Base-by-base conservation (phyloP, 2,797 vertebrate genomes). In the Botia kubotai region DNA sequence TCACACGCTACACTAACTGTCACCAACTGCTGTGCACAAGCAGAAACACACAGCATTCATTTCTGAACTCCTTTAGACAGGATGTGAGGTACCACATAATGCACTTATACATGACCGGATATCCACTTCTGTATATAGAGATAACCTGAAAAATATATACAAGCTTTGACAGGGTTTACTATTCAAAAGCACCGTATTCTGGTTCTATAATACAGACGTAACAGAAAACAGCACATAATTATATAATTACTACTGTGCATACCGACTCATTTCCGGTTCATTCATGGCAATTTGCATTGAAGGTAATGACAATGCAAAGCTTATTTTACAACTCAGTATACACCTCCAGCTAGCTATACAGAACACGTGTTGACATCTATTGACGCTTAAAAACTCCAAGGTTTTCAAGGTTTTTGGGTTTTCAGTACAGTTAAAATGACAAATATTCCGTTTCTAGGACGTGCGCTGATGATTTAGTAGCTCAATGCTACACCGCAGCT, bases 61-160 rank as follows among this genome's bases (percentile, higher is more conserved):
- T 75, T 73, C 79, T 80, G 57, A 68, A 67, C 79, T 75, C 33
- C 39, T 23, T 58, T 36, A 58, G 36, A 52, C 63, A 80, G 79
- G 71, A 68, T 80, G 79, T 69, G 23, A 58, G 4, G 17, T 66
- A 43, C 17, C 63, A 39, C 63, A 66, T 66, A 3, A 11, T 26
- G 13, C 36, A 23, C 19, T 63, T 72, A 33, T 60, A 72, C 58
- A 39, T 79, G 60, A 65, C 29, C 21, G 16, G 16, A 79, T 79
- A 65, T 55, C 53, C 17, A 39, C 16, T 74, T 57, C 29, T 11
- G n/a, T 63, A 63, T 63, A 60, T 60, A 6, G 57, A 33, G 33
- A 19, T 66, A 14, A 48, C 23, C 17, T 21, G 2, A 53, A 72
- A 80, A 33, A 4, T 6, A 13, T 55, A 8, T 10, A 46, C 43